Conservation (phyloP, 2,888 invertebrate genomes). For the Julus scanicus region DNA sequence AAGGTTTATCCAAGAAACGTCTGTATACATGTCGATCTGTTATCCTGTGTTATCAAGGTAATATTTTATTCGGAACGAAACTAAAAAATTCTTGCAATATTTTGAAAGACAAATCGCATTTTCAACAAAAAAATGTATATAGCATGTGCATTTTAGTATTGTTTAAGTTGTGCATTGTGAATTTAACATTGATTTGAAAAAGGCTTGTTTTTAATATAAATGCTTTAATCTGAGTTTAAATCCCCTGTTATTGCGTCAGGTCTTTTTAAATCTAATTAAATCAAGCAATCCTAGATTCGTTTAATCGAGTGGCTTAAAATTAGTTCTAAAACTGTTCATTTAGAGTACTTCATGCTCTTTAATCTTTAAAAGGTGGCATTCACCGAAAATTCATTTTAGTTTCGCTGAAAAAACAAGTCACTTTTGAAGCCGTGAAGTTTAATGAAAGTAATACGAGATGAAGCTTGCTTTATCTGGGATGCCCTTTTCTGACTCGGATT, state of each 20-base stretch:
- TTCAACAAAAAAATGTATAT: too few species aligned
- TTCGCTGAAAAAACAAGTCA: background rate
- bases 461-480: slow-evolving; percentile 4
- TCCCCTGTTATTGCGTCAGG: background rate
- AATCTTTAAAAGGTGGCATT: slow-evolving; percentile 8
- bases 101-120: too few species aligned
- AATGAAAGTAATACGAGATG: slow-evolving; percentile 42
- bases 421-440: slow-evolving; percentile 19
- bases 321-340: background rate
- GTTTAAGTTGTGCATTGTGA: too few species aligned
- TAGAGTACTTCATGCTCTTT: background rate
- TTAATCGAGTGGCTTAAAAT: background rate
- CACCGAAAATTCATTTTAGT: slow-evolving; percentile 25
- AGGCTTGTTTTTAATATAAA: too few species aligned
- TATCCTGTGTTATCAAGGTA: too few species aligned
- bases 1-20: too few species aligned
- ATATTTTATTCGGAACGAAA: too few species aligned
- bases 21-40: too few species aligned
- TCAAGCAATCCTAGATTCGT: background rate
- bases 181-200: too few species aligned
- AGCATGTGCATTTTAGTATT: too few species aligned
- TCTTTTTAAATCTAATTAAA: slow-evolving; percentile 5
- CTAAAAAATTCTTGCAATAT: too few species aligned
- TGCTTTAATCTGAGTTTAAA: background rate
- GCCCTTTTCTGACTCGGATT: slow-evolving; percentile 38